phyloP scores from a whole-genome alignment of 23 tunicate species.

The Styela clava region DNA sequence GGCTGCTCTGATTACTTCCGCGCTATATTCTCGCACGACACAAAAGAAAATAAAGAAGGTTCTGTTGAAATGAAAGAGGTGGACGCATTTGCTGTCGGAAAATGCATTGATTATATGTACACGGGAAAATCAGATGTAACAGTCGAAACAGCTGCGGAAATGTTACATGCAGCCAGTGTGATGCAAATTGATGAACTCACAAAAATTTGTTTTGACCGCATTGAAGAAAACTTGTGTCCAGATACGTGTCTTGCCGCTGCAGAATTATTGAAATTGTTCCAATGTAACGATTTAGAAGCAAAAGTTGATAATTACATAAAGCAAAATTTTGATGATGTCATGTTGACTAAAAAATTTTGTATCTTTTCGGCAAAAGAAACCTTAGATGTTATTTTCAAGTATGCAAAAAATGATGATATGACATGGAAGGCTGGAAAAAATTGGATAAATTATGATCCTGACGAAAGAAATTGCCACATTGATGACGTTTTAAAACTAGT shows the following conservation, averaged over 20 bases:
- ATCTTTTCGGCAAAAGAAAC: neutral
- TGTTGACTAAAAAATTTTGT: too few species aligned
- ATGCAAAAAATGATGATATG: neutral
- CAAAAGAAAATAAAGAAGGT: constrained; percentile 27
- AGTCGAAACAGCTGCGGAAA: constrained; percentile 43
- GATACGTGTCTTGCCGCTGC: neutral
- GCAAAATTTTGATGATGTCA: neutral
- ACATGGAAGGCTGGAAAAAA: neutral
- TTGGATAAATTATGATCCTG: neutral
- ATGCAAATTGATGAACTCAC: constrained; percentile 11
- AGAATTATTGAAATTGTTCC: neutral
- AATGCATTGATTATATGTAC: constrained; percentile 55
- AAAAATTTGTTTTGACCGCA: neutral
- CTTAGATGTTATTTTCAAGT: neutral
- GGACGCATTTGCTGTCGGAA: constrained; percentile 29
- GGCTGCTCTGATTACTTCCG: constrained; percentile 66
- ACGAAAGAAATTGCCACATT: neutral
- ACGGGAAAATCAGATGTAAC: constrained; percentile 28
- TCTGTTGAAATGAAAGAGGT: constrained; percentile 55
- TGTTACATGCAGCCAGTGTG: constrained; percentile 52
- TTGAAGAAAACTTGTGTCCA: neutral
- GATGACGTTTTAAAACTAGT: neutral
- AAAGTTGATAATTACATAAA: neutral
- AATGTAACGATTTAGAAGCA: neutral
- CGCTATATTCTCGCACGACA: constrained; percentile 53